phyloP scores from a whole-genome alignment of 2,113 vertebrate species.

The Rhizomys pruinosus region DNA sequence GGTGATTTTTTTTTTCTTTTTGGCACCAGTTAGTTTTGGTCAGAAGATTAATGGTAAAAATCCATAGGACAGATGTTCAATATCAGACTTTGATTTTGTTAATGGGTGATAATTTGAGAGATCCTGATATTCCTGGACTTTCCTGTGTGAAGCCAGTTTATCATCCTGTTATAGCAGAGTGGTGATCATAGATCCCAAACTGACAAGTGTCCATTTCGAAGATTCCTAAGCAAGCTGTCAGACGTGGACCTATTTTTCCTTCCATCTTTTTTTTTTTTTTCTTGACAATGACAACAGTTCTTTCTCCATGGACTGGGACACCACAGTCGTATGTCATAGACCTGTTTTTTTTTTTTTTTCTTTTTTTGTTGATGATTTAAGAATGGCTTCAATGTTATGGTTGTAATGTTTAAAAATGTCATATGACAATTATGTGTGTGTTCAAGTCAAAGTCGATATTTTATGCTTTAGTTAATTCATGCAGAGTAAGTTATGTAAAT shows the following conservation, averaged over 20 bases:
- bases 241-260: constrained; percentile 54
- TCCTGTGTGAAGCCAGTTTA: constrained; percentile 70
- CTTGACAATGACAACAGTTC: constrained; percentile 35
- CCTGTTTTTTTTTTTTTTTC: constrained; percentile 67
- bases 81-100: constrained; percentile 85
- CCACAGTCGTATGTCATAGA: constrained; percentile 49
- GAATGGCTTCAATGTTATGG: constrained; percentile 61
- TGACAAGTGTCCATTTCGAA: constrained; percentile 75
- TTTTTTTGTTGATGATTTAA: constrained; percentile 74
- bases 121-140: constrained; percentile 80
- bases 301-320: constrained; percentile 58
- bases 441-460: constrained; percentile 87
- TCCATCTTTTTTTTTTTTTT: constrained; percentile 33
- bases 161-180: constrained; percentile 78
- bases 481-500: constrained; percentile 89
- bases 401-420: constrained; percentile 79
- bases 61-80: constrained; percentile 87
- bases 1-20: constrained; percentile 78
- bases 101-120: constrained; percentile 81
- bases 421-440: constrained; percentile 79
- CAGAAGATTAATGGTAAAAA: constrained; percentile 87
- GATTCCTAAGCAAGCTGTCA: constrained; percentile 54
- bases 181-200: constrained; percentile 68
- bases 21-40: constrained; percentile 85
- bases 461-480: constrained; percentile 89